Percentiles rank a stretch among this genome's conserved stretches.
Conservation (phyloP, 1,140 invertebrate species). For the Centruroides sculpturatus region DNA sequence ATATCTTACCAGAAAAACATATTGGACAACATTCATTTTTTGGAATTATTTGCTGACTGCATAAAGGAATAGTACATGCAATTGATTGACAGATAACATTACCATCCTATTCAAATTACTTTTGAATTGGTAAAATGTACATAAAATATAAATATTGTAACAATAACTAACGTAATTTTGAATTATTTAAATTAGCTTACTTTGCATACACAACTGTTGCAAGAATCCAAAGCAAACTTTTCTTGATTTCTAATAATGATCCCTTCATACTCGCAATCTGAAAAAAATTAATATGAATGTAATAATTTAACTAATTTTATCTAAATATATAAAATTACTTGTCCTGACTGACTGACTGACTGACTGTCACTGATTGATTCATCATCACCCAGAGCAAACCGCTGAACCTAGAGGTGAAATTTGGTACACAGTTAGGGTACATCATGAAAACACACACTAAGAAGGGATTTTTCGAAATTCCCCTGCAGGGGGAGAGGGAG, state of each 20-base stretch:
- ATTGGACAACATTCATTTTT: constrained; percentile 2
- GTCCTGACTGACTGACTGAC: too few species aligned
- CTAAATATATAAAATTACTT: too few species aligned
- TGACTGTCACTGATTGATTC: too few species aligned
- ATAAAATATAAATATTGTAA: background rate
- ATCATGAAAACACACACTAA: too few species aligned
- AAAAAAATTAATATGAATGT: background rate
- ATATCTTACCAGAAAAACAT: constrained; percentile 4
- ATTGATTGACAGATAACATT: constrained; percentile 8
- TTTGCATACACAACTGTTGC: constrained; percentile 8
- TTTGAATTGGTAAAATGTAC: background rate
- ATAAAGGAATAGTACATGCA: constrained; percentile 2
- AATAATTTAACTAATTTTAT: too few species aligned
- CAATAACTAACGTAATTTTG: too few species aligned
- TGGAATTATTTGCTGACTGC: background rate
- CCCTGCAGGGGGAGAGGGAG: too few species aligned
- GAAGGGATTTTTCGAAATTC: too few species aligned
- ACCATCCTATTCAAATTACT: constrained; percentile 11
- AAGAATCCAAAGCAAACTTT: constrained; percentile 1
- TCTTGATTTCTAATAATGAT: constrained; percentile 7
- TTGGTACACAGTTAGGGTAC: too few species aligned
- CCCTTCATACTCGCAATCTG: constrained; percentile 14
- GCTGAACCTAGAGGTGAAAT: too few species aligned
- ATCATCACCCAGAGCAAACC: too few species aligned
- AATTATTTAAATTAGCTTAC: background rate